Evolutionary conservation across 2,888 invertebrate species (phyloP).

Genomic region (Tenthredo livida): DNA sequence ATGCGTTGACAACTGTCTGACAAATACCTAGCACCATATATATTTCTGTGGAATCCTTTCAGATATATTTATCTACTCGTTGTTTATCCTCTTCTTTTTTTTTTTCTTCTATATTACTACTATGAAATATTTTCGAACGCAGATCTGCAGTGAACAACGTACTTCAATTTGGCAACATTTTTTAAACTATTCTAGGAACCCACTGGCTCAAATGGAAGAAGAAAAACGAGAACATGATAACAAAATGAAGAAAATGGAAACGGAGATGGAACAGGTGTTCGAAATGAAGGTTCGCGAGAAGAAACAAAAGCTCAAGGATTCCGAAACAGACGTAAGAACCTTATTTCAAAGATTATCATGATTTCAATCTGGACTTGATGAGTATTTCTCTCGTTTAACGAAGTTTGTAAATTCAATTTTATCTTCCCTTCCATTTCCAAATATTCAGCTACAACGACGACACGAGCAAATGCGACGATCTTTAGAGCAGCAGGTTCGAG

Average conservation of each 20-base stretch:
- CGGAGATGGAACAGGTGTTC: slow-evolving; percentile 99
- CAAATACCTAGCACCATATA: not conserved
- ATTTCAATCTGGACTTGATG: not conserved
- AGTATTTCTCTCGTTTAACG: not conserved
- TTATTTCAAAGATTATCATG: not conserved
- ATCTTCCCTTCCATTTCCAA: slow-evolving; percentile 35
- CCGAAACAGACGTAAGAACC: slow-evolving; percentile 89
- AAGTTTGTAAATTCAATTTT: not conserved
- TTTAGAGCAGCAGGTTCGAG: slow-evolving; percentile 93
- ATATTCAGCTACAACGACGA: slow-evolving; percentile 86
- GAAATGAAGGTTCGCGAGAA: slow-evolving; percentile 99
- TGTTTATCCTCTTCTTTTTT: not conserved
- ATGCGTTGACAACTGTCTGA: not conserved
- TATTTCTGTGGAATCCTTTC: no score
- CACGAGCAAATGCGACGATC: slow-evolving; percentile 91
- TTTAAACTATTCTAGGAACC: slow-evolving; percentile 89
- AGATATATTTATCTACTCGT: not conserved
- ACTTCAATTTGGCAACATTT: not conserved
- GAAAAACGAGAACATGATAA: slow-evolving; percentile 97
- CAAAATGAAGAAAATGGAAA: slow-evolving; percentile 99
- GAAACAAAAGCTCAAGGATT: slow-evolving; percentile 96
- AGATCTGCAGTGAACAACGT: slow-evolving; percentile 13
- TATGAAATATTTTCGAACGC: not conserved
- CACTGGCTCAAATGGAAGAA: slow-evolving; percentile 98
- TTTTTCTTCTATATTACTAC: not conserved